Evolutionary conservation across 2,113 vertebrate species (phyloP), one percentile per base, ranked within the genome.

Genomic region (Nyctibius bracteatus): DNA sequence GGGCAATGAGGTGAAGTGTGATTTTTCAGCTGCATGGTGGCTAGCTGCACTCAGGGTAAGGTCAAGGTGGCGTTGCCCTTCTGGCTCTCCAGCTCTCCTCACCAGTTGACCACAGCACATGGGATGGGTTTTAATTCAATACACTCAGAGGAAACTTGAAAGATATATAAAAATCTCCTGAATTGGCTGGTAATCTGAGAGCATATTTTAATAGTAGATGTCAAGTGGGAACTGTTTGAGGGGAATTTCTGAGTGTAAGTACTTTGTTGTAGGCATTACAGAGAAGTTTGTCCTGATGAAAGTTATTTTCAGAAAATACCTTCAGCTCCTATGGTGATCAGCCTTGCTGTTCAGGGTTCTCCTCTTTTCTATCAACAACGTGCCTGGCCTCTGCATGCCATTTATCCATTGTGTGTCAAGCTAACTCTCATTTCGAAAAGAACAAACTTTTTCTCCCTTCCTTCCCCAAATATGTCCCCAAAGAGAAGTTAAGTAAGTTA

Each of bases 301-400:
- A 91, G 16, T 66, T 81, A 59, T 80, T 94, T 94, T 67, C 70
- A 75, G 73, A 82, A 77, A 81, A 59, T 66, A 68, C 46, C 58
- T 97, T 85, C 80, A 85, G 71, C 37, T 95, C 57, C 66, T 89
- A 49, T 90, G 77, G 33, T 55, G 92, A 88, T 57, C 70, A 78
- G 25, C 92, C 47, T 93, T 8, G 6, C n/a, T 75, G 5, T 63
- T 63, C 70, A 71, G 21, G n/a, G 25, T 72, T 96, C 73, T 44
- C 47, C 14, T 63, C 55, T 75, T 73, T 54, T 74, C 90, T 63
- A 27, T 47, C 74, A 91, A 73, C 55, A 63, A 17, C 9, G 12
- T 96, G 92, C 33, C 28, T 58, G 71, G 54, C 61, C 46, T 87
- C 58, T 87, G 81, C 57, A 47, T 84, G 43, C 31, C 52, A 8